Percentiles rank a stretch among this genome's conserved stretches.
phyloP scores from a whole-genome alignment of 2,797 vertebrate genomes.

The Arctocebus calabarensis region DNA sequence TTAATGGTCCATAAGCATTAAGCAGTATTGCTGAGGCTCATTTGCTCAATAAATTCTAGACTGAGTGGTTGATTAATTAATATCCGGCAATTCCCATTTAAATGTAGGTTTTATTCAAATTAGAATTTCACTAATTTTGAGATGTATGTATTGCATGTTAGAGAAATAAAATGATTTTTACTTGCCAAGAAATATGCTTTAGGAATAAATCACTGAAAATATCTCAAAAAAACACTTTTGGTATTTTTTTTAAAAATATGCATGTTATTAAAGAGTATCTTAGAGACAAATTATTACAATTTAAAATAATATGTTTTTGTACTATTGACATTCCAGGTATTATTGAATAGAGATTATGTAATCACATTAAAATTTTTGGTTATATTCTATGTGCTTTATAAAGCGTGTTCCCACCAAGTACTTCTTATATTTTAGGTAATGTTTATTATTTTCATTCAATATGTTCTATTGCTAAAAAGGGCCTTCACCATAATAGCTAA shows the following conservation, averaged over 20 bases:
- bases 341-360: background rate
- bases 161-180: background rate
- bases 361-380: background rate
- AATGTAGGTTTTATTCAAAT: background rate
- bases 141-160: background rate
- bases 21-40: background rate
- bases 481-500: background rate
- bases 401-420: background rate
- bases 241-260: background rate
- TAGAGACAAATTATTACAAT: background rate
- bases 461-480: background rate
- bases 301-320: background rate
- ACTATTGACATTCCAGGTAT: background rate
- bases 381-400: background rate
- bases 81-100: conserved; percentile 18
- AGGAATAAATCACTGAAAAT: background rate
- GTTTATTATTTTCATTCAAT: background rate
- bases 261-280: background rate
- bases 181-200: background rate
- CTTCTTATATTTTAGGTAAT: background rate
- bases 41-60: conserved; percentile 23
- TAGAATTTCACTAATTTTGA: background rate
- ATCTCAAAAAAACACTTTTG: background rate
- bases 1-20: conserved; percentile 26
- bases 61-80: conserved; percentile 30